Evolutionary conservation across 2,113 vertebrate genomes (phyloP).

Genomic region (Triplophysa tibetana): DNA sequence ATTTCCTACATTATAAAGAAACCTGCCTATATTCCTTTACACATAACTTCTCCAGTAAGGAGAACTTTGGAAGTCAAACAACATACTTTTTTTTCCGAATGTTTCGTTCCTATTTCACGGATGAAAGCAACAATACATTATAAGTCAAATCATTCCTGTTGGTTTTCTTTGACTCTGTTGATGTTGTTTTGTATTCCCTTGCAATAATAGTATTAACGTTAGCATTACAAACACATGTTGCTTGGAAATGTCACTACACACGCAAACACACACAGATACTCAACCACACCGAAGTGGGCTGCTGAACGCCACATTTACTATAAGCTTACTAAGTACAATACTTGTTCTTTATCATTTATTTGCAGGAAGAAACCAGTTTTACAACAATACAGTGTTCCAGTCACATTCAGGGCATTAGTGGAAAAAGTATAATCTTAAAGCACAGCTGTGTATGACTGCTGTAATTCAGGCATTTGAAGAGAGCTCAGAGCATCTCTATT

Average conservation of each 20-base stretch:
- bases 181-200: no score
- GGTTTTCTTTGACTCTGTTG: no score
- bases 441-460: conserved; percentile 21
- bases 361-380: not conserved
- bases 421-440: conserved; percentile 12
- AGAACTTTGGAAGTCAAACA: no score
- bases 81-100: no score
- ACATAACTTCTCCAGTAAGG: no score
- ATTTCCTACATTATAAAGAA: no score
- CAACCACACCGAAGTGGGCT: not conserved
- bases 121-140: no score
- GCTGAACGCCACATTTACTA: not conserved
- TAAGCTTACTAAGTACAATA: not conserved
- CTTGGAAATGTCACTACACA: not conserved
- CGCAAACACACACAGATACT: not conserved
- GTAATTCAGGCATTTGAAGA: conserved; percentile 27
- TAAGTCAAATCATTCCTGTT: no score
- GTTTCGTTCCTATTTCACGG: no score
- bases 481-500: conserved; percentile 14
- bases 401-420: not conserved
- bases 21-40: no score
- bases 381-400: conserved; percentile 7
- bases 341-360: conserved; percentile 3
- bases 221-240: not conserved
- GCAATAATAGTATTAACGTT: not conserved